Evolutionary conservation across 1,140 invertebrate genomes (phyloP).

Genomic region (Brachionus manjavacas): DNA sequence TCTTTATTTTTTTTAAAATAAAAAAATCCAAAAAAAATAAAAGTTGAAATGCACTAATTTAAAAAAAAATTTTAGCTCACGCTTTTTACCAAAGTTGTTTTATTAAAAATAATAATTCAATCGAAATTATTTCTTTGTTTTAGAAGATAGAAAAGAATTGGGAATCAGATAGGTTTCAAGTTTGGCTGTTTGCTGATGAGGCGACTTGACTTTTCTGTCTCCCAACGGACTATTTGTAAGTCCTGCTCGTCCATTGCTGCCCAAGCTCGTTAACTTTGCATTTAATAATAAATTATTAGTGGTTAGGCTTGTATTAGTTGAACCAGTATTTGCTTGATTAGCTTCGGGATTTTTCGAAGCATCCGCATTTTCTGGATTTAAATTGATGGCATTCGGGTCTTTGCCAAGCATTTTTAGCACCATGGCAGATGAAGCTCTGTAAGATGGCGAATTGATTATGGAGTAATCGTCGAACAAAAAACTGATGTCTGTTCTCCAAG

Average conservation of each 20-base stretch:
- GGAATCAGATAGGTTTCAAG: neutral
- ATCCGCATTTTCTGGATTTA: neutral
- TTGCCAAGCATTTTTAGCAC: neutral
- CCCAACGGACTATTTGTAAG: neutral
- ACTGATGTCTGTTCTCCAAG: neutral
- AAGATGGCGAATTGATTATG: slow-evolving; percentile 14
- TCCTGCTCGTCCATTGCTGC: neutral
- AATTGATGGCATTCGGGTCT: neutral
- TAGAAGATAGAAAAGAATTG: neutral
- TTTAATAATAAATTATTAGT: neutral
- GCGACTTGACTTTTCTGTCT: neutral
- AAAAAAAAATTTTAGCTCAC: too few relatives aligned
- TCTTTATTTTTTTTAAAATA: too few relatives aligned
- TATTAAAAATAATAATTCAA: neutral
- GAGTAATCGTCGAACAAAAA: slow-evolving; percentile 7
- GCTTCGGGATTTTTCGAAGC: neutral
- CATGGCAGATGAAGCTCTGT: slow-evolving; percentile 18
- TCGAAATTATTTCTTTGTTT: neutral
- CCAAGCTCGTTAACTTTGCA: neutral
- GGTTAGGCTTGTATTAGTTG: neutral
- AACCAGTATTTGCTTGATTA: neutral
- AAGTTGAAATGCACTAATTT: too few relatives aligned
- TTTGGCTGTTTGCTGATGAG: slow-evolving; percentile 5
- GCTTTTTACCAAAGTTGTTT: neutral
- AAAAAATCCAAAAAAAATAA: too few relatives aligned